These are phyloP conservation scores for Cerastis leucographa DNA, from an alignment of 2,888 invertebrate species.

Conservation along the genomic window DNA sequence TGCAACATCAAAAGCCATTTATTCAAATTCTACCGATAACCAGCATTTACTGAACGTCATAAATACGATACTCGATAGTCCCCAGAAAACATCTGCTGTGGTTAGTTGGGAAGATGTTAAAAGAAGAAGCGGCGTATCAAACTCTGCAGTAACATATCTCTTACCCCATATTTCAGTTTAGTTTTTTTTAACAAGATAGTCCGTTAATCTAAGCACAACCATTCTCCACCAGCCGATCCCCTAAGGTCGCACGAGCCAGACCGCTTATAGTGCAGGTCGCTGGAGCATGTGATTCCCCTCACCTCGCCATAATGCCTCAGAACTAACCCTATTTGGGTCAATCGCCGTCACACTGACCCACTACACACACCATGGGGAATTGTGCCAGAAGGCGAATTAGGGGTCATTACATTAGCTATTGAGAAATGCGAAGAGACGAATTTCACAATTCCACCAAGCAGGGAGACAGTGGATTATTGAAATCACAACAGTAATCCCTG, in stretches of 20 bases:
- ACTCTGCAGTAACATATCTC: neutral
- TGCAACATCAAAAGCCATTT: neutral
- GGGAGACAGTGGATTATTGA: neutral
- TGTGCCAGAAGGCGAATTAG: conserved; percentile 33
- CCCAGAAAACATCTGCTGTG: no score
- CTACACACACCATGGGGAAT: neutral
- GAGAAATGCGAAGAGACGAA: neutral
- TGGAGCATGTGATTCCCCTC: conserved; percentile 47
- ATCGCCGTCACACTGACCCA: conserved; percentile 62
- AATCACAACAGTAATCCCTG: neutral
- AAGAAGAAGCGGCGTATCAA: neutral
- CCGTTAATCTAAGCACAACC: neutral
- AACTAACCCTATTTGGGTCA: conserved; percentile 64
- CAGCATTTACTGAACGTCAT: no score
- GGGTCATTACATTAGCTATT: neutral
- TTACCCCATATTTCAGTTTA: neutral
- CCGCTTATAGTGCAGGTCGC: conserved; percentile 18
- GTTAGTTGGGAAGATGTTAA: no score
- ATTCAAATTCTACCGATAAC: neutral
- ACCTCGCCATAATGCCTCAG: conserved; percentile 52
- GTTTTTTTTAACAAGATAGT: neutral
- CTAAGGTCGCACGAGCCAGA: conserved; percentile 38
- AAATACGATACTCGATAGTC: no score
- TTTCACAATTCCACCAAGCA: neutral
- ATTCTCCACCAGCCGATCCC: neutral